Percentiles rank a stretch among this genome's conserved stretches.
phyloP scores from a whole-genome alignment of 2,797 vertebrate species.

The Australoheros facetus region DNA sequence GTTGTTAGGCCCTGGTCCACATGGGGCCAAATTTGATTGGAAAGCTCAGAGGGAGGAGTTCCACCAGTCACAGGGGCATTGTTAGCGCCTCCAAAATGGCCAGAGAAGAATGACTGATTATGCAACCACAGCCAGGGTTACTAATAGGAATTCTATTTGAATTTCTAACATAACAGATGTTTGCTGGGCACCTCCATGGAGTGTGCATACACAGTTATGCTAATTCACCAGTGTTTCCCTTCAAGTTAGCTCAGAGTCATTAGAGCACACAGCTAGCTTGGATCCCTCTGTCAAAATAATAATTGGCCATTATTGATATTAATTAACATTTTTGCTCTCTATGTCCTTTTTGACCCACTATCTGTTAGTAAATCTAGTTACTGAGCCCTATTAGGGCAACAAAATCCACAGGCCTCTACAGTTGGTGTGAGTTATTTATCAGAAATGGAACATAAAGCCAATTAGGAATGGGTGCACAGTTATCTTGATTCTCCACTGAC shows the following conservation, averaged over 20 bases:
- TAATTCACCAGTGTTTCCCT: slow-evolving; percentile 95
- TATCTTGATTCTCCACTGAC: slow-evolving; percentile 98
- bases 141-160: slow-evolving; percentile 97
- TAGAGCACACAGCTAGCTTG: slow-evolving; percentile 95
- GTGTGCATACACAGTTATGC: slow-evolving; percentile 95
- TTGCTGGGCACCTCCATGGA: slow-evolving; percentile 93
- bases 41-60: slow-evolving; percentile 85
- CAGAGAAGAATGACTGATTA: slow-evolving; percentile 95
- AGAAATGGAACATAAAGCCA: slow-evolving; percentile 98
- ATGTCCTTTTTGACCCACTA: slow-evolving; percentile 92
- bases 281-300: slow-evolving; percentile 99
- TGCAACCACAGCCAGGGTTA: slow-evolving; percentile 90
- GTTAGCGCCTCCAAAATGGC: slow-evolving; percentile 91
- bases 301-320: slow-evolving; percentile 99
- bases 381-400: slow-evolving; percentile 95
- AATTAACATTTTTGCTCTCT: slow-evolving; percentile 99
- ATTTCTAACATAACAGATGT: slow-evolving; percentile 99
- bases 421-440: slow-evolving; percentile 97
- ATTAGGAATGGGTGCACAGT: slow-evolving; percentile 97
- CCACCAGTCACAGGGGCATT: slow-evolving; percentile 87
- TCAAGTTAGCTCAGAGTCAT: slow-evolving; percentile 96
- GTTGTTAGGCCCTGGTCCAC: slow-evolving; percentile 84
- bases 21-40: slow-evolving; percentile 85
- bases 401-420: slow-evolving; percentile 87
- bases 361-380: slow-evolving; percentile 99